Conservation (phyloP, 2,888 invertebrate species). For the Sinhomidia bicolor region DNA sequence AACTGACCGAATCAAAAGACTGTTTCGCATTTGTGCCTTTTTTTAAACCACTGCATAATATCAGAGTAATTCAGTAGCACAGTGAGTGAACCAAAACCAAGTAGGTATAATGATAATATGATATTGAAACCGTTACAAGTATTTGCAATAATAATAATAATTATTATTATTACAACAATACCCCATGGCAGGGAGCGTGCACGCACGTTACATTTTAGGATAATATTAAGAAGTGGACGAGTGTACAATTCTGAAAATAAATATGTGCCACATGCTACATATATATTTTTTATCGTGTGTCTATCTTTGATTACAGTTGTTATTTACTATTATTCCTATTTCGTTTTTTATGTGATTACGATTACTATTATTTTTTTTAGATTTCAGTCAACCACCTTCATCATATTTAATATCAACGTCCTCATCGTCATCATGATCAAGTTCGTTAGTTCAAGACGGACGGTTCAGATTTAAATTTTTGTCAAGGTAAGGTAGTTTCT, state of each 20-base stretch:
- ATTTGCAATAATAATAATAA: constrained; percentile 36
- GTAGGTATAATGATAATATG: background rate
- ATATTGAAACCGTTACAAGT: constrained; percentile 24
- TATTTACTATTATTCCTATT: background rate
- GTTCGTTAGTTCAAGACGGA: constrained; percentile 80
- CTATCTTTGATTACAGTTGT: constrained; percentile 42
- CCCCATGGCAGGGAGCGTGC: background rate
- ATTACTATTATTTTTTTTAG: constrained; percentile 7
- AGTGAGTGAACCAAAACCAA: background rate
- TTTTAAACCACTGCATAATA: background rate
- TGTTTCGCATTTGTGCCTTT: background rate
- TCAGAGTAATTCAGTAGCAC: background rate
- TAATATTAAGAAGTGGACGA: background rate
- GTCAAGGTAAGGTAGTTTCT: constrained; percentile 2
- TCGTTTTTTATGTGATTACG: background rate
- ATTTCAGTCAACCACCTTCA: background rate
- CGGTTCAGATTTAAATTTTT: constrained; percentile 59
- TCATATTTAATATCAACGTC: too few species aligned
- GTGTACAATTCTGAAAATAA: background rate
- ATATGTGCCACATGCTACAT: background rate
- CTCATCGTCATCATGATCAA: constrained; percentile 55
- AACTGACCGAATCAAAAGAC: background rate
- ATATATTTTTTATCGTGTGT: background rate
- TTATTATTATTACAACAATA: background rate
- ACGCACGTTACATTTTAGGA: background rate